Conservation (phyloP, 2,113 vertebrate species). For the Eurystomus gularis region DNA sequence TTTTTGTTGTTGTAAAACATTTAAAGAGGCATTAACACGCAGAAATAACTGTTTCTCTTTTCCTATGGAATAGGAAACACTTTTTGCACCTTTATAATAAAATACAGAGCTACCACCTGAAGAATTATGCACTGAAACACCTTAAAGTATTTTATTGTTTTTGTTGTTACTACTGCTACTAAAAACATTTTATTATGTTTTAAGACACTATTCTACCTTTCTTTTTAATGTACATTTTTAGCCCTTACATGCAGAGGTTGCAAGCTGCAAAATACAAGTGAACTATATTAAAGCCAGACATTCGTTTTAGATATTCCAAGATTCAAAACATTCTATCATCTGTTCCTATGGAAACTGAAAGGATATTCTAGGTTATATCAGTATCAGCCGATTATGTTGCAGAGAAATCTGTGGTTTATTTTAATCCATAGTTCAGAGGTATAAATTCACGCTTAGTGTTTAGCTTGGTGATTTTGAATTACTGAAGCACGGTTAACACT, state of each 20-base stretch:
- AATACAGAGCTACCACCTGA: background rate
- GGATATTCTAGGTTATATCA: slow-evolving; percentile 75
- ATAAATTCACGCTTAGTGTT: slow-evolving; percentile 47
- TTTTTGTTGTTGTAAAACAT: background rate
- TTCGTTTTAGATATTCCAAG: slow-evolving; percentile 56
- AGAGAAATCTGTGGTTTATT: slow-evolving; percentile 69
- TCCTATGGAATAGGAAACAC: background rate
- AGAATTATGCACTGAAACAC: background rate
- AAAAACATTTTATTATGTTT: background rate
- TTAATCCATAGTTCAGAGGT: slow-evolving; percentile 67
- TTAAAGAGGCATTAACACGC: background rate
- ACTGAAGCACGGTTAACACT: slow-evolving; percentile 8
- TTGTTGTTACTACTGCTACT: background rate
- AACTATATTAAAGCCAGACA: slow-evolving; percentile 40
- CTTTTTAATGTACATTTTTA: background rate
- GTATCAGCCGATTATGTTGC: slow-evolving; percentile 68
- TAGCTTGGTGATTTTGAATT: slow-evolving; percentile 47
- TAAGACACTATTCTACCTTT: background rate
- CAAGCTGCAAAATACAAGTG: slow-evolving; percentile 37
- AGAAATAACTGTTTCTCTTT: background rate
- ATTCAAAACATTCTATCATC: slow-evolving; percentile 68
- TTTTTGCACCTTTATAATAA: background rate
- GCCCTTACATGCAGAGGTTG: background rate
- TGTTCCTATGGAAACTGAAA: slow-evolving; percentile 77
- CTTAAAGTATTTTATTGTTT: background rate